These are phyloP conservation scores for Dermolepida albohirtum DNA, from an alignment of 2,888 invertebrate species.

Conservation along the genomic window DNA sequence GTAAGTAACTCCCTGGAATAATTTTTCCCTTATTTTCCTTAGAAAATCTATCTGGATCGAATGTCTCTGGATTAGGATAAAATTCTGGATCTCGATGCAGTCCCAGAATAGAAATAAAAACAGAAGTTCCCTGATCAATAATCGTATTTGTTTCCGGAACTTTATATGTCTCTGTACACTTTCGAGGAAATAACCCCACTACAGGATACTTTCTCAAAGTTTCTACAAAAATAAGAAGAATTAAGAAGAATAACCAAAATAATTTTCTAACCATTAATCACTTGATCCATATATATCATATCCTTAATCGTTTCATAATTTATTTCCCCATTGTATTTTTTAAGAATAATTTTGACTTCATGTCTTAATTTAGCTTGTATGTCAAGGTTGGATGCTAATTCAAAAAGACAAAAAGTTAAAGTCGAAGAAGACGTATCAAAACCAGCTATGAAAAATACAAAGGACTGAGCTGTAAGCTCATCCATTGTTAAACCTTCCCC, in stretches of 20 bases:
- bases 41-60: constrained; percentile 54
- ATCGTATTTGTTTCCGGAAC: constrained; percentile 55
- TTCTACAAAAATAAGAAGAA: constrained; percentile 51
- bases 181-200: constrained; percentile 49
- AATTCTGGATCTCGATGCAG: constrained; percentile 55
- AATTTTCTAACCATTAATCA: constrained; percentile 37
- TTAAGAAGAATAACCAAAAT: background rate
- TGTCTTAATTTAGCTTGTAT: constrained; percentile 64
- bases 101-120: constrained; percentile 55
- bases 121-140: constrained; percentile 57
- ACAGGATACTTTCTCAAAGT: constrained; percentile 61
- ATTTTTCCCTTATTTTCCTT: constrained; percentile 49
- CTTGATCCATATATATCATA: constrained; percentile 65
- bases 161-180: constrained; percentile 51
- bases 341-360: constrained; percentile 58
- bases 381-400: constrained; percentile 65
- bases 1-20: constrained; percentile 52
- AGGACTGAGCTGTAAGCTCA: constrained; percentile 66
- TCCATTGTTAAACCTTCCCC: constrained; percentile 49
- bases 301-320: constrained; percentile 64
- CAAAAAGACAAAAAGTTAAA: constrained; percentile 68
- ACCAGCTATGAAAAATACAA: constrained; percentile 72
- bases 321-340: constrained; percentile 57
- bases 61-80: constrained; percentile 55
- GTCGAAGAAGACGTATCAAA: constrained; percentile 73